These are phyloP conservation scores for Acrocephalus kingi DNA, from an alignment of 2,113 vertebrate species.

Conservation along the genomic window DNA sequence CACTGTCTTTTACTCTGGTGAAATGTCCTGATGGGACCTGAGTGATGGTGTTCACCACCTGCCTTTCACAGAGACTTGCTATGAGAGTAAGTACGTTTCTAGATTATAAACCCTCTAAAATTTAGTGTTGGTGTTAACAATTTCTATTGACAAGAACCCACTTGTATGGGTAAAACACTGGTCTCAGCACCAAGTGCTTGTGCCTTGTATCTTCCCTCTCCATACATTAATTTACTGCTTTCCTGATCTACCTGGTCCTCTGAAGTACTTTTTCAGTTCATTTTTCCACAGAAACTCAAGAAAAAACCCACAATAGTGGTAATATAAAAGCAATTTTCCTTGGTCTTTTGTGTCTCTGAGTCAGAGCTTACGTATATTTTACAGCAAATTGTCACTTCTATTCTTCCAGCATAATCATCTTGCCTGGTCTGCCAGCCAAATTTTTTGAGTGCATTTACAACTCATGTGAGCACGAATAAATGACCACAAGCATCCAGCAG, in stretches of 20 bases:
- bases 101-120: not conserved
- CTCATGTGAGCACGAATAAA: not conserved
- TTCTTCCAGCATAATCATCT: not conserved
- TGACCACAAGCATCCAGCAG: not conserved
- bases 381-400: not conserved
- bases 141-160: not conserved
- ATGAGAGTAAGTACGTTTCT: not conserved
- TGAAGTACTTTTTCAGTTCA: not conserved
- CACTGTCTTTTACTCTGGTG: not conserved
- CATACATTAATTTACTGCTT: not conserved
- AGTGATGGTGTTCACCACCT: not conserved
- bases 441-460: not conserved
- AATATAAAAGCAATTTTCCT: constrained; percentile 19
- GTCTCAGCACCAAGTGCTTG: not conserved
- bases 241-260: not conserved
- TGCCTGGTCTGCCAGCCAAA: not conserved
- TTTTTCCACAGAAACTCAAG: not conserved
- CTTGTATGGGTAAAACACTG: not conserved
- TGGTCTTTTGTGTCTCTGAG: not conserved
- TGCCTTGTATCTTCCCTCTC: not conserved
- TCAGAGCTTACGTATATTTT: not conserved
- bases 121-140: not conserved
- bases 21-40: not conserved
- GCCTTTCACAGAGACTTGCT: not conserved
- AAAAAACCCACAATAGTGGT: not conserved